Conservation (phyloP, 2,113 vertebrate genomes). For the Puntigrus tetrazona region DNA sequence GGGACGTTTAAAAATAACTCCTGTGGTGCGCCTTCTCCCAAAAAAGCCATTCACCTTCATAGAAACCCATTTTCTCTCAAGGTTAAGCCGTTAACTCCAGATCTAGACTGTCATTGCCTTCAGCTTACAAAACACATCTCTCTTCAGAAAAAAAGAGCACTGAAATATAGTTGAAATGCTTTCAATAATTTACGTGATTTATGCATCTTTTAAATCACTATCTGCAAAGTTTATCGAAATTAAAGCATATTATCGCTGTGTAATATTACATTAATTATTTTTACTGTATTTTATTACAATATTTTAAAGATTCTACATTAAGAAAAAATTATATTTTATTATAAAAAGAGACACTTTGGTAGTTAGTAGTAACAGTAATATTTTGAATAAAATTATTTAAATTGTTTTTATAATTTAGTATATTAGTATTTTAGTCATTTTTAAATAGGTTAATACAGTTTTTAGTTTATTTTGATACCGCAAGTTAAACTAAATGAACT, state of each 20-base stretch:
- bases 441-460: not conserved
- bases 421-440: not conserved
- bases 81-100: slow-evolving; percentile 29
- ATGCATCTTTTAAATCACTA: not conserved
- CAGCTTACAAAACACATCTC: not conserved
- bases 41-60: slow-evolving; percentile 47
- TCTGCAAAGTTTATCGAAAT: not conserved
- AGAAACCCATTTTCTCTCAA: slow-evolving; percentile 55
- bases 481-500: too few species aligned
- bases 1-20: slow-evolving; percentile 55
- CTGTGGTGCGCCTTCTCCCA: slow-evolving; percentile 34
- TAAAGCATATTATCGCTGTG: not conserved
- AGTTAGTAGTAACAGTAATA: too few species aligned
- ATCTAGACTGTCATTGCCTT: slow-evolving; percentile 11
- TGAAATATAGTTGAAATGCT: not conserved
- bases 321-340: not conserved
- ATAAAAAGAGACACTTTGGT: not conserved
- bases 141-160: not conserved
- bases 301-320: not conserved
- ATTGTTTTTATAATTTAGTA: not conserved
- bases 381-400: not conserved
- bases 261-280: not conserved
- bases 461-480: not conserved
- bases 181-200: not conserved
- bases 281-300: not conserved